Base-by-base conservation (phyloP, 2,888 invertebrate species). In the Chloroclystis v-ata region DNA sequence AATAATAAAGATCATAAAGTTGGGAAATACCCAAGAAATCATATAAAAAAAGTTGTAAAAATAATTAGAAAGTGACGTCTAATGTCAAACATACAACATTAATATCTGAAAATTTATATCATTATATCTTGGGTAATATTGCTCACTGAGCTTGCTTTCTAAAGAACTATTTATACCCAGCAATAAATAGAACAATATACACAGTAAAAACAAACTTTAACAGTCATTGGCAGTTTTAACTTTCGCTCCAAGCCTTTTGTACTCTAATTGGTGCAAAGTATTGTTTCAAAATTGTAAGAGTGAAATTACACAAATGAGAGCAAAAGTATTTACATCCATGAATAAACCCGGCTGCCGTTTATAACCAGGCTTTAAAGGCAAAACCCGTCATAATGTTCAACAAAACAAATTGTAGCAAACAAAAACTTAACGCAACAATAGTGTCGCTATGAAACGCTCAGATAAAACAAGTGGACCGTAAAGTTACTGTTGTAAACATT, bases 401-500 rank as follows among this genome's bases (percentile, higher is more conserved):
- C 61, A 60, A 63, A 67, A 69, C 66, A 71, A 70, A 69, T 76
- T 72, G 69, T 68, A 68, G 54, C 61, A 69, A 73, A 75, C 71
- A 71, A 69, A 75, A 76, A 67, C 63, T 68, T 69, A 60, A 61
- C 61, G 41, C 42, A 72, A 69, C 70, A 75, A 77, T 78, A 80
- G 79, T 78, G 76, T 73, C 69, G 68, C 74, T 69, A 72, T 72
- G 72, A 71, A 66, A 72, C 70, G 62, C 61, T 62, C 68, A 69
- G 64, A 82, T 80, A 82, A 80, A 82, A 68, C 81, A 76, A 81
- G 78, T 82, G 78, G 76, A 72, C 76, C 80, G 76, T 85, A 82
- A 85, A 85, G 78, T 76, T 74, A 72, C 75, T 78, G 78, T 70
- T 81, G 81, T 79, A 83, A 85, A 84, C 83, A 82, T 84, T 84